Evolutionary conservation across 1,140 invertebrate genomes (phyloP), one percentile per base, ranked within the genome.

Genomic region (Drosophila ficusphila): DNA sequence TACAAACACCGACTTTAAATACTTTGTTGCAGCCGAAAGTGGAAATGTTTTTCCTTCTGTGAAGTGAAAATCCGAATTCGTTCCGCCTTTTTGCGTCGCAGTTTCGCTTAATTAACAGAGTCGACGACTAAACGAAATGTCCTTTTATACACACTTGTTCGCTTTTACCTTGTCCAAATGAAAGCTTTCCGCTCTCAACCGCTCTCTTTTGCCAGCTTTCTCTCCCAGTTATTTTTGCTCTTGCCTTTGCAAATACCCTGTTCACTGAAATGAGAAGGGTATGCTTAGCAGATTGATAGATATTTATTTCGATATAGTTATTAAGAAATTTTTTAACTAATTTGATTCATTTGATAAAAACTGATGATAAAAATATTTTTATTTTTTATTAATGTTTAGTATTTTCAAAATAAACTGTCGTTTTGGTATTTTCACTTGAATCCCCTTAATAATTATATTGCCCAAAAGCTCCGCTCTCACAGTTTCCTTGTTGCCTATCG

Each of bases 111-210:
- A 89, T 79, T 89, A 71, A 82, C 83, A 76, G 62, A 67, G 70
- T 76, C 72, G 74, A 90, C 83, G 71, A 90, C 89, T 90, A 74
- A 86, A 86, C 53, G 77, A 90, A 79, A 75, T 90, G 68, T 90
- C 83, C 82, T 75, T 86, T 86, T 86, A 82, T 90, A 90, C 89
- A 90, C 89, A 90, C 89, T 90, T 90, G 82, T 90, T 90, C 79
- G 89, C 89, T 90, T 85, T 82, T 64, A 67, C 53, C 67, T 68
- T 74, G 52, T 34, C 21, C 36, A 70, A 44, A n/a, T n/a, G n/a
- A 51, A 39, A 81, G 78, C 77, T 81, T 67, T 76, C 27, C 14
- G 4, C 41, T 53, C 46, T 62, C 52, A 21, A n/a, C 19, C 3
- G 21, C 41, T 23, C 41, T 25, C 41, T 25, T 14, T 14, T 0